These are phyloP conservation scores for Pitta sordida DNA, from an alignment of 2,113 vertebrate species.

Conservation along the genomic window DNA sequence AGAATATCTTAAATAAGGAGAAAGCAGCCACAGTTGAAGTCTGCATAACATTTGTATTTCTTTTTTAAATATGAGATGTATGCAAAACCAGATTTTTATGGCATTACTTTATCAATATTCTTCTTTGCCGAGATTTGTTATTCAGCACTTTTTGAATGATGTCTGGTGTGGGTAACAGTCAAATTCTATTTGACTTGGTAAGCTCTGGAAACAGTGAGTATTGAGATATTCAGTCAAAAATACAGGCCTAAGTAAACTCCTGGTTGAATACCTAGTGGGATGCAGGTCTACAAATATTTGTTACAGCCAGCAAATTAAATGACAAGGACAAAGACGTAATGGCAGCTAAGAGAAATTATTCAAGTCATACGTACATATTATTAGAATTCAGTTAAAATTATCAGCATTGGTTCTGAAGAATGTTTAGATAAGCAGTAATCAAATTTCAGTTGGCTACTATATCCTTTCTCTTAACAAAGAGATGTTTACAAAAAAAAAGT, in stretches of 20 bases:
- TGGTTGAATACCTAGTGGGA: background rate
- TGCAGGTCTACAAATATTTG: background rate
- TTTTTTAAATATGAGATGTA: background rate
- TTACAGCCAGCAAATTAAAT: background rate
- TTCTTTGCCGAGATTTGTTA: background rate
- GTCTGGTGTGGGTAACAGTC: background rate
- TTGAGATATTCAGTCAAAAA: background rate
- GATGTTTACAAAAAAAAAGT: background rate
- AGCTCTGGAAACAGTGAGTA: background rate
- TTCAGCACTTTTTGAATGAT: background rate
- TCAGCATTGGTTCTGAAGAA: rapidly evolving
- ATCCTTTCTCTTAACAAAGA: background rate
- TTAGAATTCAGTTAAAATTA: background rate
- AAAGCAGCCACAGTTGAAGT: background rate
- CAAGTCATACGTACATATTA: background rate
- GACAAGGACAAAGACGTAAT: background rate
- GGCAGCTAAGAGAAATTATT: background rate
- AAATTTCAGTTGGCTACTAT: background rate
- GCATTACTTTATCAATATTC: background rate
- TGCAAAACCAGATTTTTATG: background rate
- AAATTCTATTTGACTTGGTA: background rate
- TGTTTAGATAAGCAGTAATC: background rate
- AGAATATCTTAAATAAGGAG: background rate
- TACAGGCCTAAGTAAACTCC: background rate
- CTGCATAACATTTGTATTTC: background rate